phyloP scores from a whole-genome alignment of 2,797 vertebrate species.

The Acipenser transmontanus region DNA sequence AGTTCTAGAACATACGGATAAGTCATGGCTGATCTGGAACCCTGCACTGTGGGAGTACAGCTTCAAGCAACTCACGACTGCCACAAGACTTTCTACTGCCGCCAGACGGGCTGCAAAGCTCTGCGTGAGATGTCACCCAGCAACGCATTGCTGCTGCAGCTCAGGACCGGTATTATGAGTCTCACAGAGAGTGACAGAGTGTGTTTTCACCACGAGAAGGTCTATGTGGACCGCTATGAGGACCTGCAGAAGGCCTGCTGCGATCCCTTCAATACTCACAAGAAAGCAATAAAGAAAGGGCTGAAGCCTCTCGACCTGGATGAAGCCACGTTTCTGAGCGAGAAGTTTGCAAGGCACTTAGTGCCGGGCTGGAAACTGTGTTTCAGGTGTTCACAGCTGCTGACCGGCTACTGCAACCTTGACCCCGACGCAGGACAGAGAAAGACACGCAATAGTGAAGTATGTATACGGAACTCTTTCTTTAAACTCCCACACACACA shows the following conservation, averaged over 20 bases:
- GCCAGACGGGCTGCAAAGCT: slow-evolving; percentile 55
- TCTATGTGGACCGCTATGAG: slow-evolving; percentile 64
- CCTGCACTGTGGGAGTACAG: slow-evolving; percentile 61
- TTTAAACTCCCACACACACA: neutral
- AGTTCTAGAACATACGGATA: slow-evolving; percentile 19
- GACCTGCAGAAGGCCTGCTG: slow-evolving; percentile 63
- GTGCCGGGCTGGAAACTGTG: slow-evolving; percentile 70
- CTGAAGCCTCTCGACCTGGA: slow-evolving; percentile 59
- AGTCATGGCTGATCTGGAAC: slow-evolving; percentile 44
- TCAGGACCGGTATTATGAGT: slow-evolving; percentile 56
- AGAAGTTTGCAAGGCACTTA: slow-evolving; percentile 62
- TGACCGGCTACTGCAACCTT: slow-evolving; percentile 57
- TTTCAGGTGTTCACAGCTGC: slow-evolving; percentile 61
- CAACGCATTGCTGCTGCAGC: slow-evolving; percentile 58
- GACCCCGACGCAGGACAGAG: slow-evolving; percentile 55
- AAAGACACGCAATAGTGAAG: slow-evolving; percentile 56
- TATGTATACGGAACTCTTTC: slow-evolving; percentile 36
- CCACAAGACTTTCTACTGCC: slow-evolving; percentile 58
- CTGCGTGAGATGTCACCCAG: slow-evolving; percentile 54
- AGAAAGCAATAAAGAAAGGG: slow-evolving; percentile 59
- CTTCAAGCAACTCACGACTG: slow-evolving; percentile 57
- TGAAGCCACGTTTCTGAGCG: slow-evolving; percentile 57
- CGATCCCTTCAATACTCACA: slow-evolving; percentile 65
- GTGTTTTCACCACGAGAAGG: slow-evolving; percentile 62
- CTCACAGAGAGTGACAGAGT: slow-evolving; percentile 57